Evolutionary conservation across 1,140 invertebrate genomes (phyloP), one percentile per base, ranked within the genome.

Genomic region (Drosophila aff.): DNA sequence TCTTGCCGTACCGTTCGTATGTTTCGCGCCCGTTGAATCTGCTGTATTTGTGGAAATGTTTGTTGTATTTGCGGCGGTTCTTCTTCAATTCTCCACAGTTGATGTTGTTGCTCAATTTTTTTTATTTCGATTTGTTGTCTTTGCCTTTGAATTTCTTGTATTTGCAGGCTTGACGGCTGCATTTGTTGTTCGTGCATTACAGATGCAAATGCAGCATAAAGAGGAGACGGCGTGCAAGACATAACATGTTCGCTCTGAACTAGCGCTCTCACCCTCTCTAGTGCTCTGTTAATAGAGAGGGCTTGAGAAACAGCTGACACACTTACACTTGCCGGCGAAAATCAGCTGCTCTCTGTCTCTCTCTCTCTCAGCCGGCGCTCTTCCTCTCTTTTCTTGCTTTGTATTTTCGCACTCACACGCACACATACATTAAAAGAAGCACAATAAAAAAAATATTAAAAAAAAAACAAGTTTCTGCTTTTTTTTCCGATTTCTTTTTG

Each of bases 281-380:
- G 2, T n/a, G 16, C 49, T 5, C 13, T 43, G 23, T 18, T 18
- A 47, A 40, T 23, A 40, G 36, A 23, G 53, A 57, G 36, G 28
- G 31, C 18, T 31, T 47, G 4, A 31, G 52, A 61, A 87, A 87
- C 83, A 87, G 83, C 83, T 87, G 83, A 87, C 81, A 76, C 64
- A 57, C 53, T 57, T 57, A 69, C 81, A 76, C 64, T 89, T 84
- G 85, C 84, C 84, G 84, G 85, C 85, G 74, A 85, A 86, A 81
- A 89, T 84, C 84, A 87, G 84, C 84, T 87, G 83, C 83, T 50
- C 41, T 72, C 46, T 67, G 41, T 67, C 61, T 61, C 36, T 64
- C 49, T 59, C 36, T 65, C 31, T 50, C 36, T 66, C 43, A 23
- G 18, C 33, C n/a, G 26, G 28, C 47, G 18, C 36, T 33, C 46